Evolutionary conservation across 1,140 invertebrate species (phyloP).

Genomic region (Heterodera schachtii): DNA sequence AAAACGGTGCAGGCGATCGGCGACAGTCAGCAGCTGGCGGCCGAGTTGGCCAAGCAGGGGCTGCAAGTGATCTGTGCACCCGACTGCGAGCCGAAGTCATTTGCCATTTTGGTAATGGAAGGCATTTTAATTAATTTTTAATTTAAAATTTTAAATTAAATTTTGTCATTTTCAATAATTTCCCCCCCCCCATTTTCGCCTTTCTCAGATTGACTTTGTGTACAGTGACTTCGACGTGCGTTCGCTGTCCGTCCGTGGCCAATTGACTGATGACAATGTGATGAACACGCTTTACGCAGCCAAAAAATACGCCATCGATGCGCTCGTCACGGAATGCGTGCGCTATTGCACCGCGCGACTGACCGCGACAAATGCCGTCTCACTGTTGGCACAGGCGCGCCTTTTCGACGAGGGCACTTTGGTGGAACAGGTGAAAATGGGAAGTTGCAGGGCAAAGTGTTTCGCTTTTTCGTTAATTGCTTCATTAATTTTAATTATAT

Average conservation of each 20-base stretch:
- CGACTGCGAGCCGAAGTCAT: constrained; percentile 38
- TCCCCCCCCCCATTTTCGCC: too few relatives aligned
- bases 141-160: too few relatives aligned
- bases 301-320: constrained; percentile 40
- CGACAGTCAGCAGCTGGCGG: neutral
- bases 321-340: constrained; percentile 39
- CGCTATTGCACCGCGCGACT: constrained; percentile 33
- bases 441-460: neutral
- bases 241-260: constrained; percentile 15
- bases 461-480: neutral
- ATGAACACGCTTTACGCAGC: constrained; percentile 25
- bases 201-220: constrained; percentile 37
- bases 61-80: constrained; percentile 37
- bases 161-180: too few relatives aligned
- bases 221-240: constrained; percentile 42
- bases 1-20: constrained; percentile 24
- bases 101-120: constrained; percentile 26
- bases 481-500: neutral
- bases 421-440: constrained; percentile 24
- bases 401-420: constrained; percentile 38
- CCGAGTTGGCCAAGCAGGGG: constrained; percentile 4
- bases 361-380: constrained; percentile 41
- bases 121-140: too few relatives aligned
- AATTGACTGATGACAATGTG: constrained; percentile 42
- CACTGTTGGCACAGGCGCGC: constrained; percentile 38